Percentiles rank a stretch among this genome's conserved stretches.
phyloP scores from a whole-genome alignment of 2,888 invertebrate genomes.

The Frankliniella fusca region DNA sequence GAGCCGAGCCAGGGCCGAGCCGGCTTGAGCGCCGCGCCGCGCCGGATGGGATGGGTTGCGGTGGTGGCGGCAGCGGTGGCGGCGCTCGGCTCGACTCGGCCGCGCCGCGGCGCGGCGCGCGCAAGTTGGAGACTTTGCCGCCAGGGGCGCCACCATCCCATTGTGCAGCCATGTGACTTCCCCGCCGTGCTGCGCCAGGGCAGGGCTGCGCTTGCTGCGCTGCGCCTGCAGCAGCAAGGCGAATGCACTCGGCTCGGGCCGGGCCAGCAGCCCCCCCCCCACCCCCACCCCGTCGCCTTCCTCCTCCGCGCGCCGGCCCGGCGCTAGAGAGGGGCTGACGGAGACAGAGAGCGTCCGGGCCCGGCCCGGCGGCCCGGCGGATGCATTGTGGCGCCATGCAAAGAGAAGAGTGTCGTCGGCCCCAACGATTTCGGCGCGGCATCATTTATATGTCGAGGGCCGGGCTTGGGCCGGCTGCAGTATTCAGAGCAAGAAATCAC shows the following conservation, averaged over 20 bases:
- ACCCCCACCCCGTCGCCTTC: background rate
- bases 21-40: background rate
- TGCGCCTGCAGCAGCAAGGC: background rate
- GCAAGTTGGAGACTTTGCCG: slow-evolving; percentile 19
- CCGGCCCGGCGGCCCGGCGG: background rate
- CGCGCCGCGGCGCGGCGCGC: slow-evolving; percentile 1
- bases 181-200: background rate
- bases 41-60: slow-evolving; percentile 17
- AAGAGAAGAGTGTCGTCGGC: background rate
- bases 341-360: background rate
- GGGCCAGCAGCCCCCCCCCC: background rate
- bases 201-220: background rate
- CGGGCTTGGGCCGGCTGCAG: background rate
- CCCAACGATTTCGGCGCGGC: background rate
- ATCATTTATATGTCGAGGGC: background rate
- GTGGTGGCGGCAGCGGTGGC: background rate
- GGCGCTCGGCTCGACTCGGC: background rate
- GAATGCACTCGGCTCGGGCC: background rate
- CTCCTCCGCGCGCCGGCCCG: no score
- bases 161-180: slow-evolving; percentile 19
- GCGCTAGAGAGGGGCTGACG: background rate
- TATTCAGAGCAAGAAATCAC: no score
- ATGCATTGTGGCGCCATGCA: slow-evolving; percentile 1
- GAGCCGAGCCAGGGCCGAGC: background rate
- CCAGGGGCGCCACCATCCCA: slow-evolving; percentile 16